Evolutionary conservation across 2,797 vertebrate species (phyloP), one percentile per base, ranked within the genome.

Genomic region (Moxostoma hubbsi): DNA sequence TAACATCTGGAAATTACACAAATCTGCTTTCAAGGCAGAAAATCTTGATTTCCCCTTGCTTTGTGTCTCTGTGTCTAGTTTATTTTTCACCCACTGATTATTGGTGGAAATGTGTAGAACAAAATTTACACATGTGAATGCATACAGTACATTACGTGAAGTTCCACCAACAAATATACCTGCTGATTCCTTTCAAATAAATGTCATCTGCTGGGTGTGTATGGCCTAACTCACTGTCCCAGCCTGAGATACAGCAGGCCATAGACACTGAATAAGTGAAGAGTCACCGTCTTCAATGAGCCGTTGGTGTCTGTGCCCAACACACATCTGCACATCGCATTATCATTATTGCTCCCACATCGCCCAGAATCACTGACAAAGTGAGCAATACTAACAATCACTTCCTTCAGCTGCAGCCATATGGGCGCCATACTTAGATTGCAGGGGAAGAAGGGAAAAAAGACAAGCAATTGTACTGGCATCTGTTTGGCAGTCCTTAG

Each of bases 321-420:
- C 90, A 87, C 92, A 94, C 94, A 95, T 94, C 94, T 94, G 94
- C 93, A 93, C 88, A 90, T 89, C 88, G 91, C 91, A 92, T 93
- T 93, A 93, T 93, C 93, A 94, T 94, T 93, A 94, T 92, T 86
- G 88, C 88, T 90, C 86, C 85, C 80, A 83, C 91, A 89, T 91
- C 89, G 86, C 81, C 90, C 90, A 93, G 92, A 90, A 93, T 91
- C 88, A 92, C 93, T 94, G 93, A 95, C 93, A 93, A 94, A 94
- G 92, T 94, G 93, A 93, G 94, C 94, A 94, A 94, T 93, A 92
- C 92, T 90, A 90, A 93, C 92, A 92, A 93, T 94, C 91, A 92
- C 90, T 91, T 90, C 91, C 93, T 90, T 93, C 93, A 94, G 93
- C 93, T 92, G 89, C 79, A 85, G 89, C 93, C 94, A 95, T 95